phyloP scores from a whole-genome alignment of 2,113 vertebrate species.

The Heliornis fulica region DNA sequence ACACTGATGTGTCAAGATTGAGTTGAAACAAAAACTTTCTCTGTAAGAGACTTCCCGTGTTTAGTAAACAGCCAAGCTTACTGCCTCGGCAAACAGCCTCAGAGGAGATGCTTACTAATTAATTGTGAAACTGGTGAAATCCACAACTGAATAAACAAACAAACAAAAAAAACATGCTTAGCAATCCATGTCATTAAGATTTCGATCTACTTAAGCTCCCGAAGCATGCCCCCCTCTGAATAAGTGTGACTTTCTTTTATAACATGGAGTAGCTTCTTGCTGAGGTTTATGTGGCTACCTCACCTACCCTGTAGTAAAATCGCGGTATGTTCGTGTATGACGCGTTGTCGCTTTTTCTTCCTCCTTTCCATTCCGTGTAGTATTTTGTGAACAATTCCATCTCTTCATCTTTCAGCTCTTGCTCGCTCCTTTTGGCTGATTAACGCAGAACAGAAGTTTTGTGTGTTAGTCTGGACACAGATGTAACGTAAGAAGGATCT shows the following conservation, averaged over 20 bases:
- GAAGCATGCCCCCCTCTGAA: background rate
- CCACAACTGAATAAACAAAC: background rate
- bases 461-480: background rate
- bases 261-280: background rate
- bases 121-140: background rate
- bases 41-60: background rate
- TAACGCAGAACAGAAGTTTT: background rate
- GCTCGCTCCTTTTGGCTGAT: conserved; percentile 83
- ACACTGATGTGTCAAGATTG: rapidly evolving
- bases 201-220: background rate
- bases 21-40: background rate
- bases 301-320: conserved; percentile 93
- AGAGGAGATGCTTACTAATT: background rate
- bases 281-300: background rate
- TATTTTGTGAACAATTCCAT: conserved; percentile 90
- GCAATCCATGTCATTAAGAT: background rate
- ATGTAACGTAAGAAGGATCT: rapidly evolving
- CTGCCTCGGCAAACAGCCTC: background rate
- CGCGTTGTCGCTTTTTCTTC: conserved; percentile 67
- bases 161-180: background rate
- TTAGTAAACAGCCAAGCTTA: background rate
- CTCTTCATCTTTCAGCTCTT: conserved; percentile 91
- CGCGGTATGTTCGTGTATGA: conserved; percentile 89
- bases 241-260: background rate
- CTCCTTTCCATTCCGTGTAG: conserved; percentile 92